These are phyloP conservation scores for Petaurus breviceps DNA, from an alignment of 2,113 vertebrate species.

Conservation along the genomic window DNA sequence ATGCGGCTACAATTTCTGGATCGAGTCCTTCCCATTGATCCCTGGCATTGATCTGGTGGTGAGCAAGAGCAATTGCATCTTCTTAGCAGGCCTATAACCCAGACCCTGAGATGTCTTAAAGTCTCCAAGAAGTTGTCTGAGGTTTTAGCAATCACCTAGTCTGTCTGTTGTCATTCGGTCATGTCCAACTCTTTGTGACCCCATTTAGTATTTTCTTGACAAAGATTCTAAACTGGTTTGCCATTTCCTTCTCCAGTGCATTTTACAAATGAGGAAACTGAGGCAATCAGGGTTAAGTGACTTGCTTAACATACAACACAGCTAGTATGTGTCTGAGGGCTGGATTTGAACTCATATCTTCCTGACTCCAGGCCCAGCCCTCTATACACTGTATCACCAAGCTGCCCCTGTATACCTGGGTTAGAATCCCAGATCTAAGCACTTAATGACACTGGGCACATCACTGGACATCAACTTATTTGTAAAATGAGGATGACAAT, in stretches of 20 bases:
- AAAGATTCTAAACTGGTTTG: no score
- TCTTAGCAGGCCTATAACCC: not conserved
- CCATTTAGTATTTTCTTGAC: not conserved
- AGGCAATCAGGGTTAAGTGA: no score
- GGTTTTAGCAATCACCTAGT: not conserved
- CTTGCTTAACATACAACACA: no score
- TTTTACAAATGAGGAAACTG: no score
- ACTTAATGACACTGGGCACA: not conserved
- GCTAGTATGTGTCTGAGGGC: no score
- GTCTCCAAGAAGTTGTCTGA: not conserved
- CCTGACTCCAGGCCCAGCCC: no score
- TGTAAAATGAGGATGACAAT: not conserved
- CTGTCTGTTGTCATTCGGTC: not conserved
- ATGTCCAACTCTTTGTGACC: not conserved
- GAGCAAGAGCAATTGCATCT: not conserved
- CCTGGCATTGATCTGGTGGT: not conserved
- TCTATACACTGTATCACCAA: no score
- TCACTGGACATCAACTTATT: not conserved
- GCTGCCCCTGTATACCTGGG: no score
- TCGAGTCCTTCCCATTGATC: not conserved
- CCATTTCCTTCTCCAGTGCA: no score
- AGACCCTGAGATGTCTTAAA: not conserved
- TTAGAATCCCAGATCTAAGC: no score
- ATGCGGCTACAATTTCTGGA: not conserved
- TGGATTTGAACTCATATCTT: no score